Evolutionary conservation across 2,888 invertebrate species (phyloP).

Genomic region (Orchesellides sinensis): DNA sequence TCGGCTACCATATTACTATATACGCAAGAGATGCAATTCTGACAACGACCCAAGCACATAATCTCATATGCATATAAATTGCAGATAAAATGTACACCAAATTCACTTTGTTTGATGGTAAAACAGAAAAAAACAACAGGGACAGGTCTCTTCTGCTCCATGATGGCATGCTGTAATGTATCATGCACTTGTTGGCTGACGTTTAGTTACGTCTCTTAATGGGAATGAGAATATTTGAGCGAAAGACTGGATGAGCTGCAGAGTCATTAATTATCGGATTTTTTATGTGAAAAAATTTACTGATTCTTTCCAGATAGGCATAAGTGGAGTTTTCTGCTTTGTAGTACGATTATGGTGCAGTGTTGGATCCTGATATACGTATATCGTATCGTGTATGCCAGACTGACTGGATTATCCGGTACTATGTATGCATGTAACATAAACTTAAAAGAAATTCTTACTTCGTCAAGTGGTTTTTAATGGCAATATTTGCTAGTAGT

Average conservation of each 20-base stretch:
- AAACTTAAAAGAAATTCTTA: too few relatives aligned
- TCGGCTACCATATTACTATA: neutral
- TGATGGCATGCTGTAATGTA: too few relatives aligned
- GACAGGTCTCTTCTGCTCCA: too few relatives aligned
- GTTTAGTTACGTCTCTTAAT: too few relatives aligned
- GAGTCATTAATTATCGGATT: slow-evolving; percentile 60
- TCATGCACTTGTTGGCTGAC: too few relatives aligned
- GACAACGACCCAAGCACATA: neutral
- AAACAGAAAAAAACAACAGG: neutral
- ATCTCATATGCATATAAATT: slow-evolving; percentile 51
- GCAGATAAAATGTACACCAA: slow-evolving; percentile 40
- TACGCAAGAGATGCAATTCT: neutral
- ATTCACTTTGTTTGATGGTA: slow-evolving; percentile 1
- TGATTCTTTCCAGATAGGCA: slow-evolving; percentile 51
- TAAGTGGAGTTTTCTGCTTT: slow-evolving; percentile 51
- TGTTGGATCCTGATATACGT: neutral
- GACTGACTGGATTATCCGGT: slow-evolving; percentile 51
- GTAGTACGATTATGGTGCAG: slow-evolving; percentile 37
- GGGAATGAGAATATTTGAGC: slow-evolving; percentile 16
- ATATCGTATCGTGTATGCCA: neutral
- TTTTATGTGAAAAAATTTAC: slow-evolving; percentile 38
- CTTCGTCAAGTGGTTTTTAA: neutral
- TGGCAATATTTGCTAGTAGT: neutral
- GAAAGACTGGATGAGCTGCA: slow-evolving; percentile 31
- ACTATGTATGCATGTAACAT: neutral